Percentiles rank a stretch among this genome's conserved stretches.
Evolutionary conservation across 1,140 invertebrate genomes (phyloP).

Genomic region (Plutomurus gul): DNA sequence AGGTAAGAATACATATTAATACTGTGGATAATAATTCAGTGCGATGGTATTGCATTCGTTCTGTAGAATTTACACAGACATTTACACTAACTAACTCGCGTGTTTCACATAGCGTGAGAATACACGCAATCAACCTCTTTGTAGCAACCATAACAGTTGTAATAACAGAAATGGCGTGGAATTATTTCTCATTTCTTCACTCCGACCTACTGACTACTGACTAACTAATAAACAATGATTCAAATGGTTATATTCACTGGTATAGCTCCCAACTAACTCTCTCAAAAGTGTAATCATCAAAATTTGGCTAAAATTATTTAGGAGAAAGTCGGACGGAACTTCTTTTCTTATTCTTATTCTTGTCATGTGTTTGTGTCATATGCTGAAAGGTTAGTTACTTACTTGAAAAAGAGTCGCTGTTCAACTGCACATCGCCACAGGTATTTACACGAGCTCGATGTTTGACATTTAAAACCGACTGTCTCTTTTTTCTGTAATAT

Average conservation of each 20-base stretch:
- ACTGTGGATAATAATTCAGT: too few species aligned
- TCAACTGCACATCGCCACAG: slow-evolving; percentile 95
- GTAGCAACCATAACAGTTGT: neutral
- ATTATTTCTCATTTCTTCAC: neutral
- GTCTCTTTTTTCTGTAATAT: slow-evolving; percentile 90
- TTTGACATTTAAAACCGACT: slow-evolving; percentile 92
- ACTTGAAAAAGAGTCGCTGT: slow-evolving; percentile 97
- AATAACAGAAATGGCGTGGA: neutral
- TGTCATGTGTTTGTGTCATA: too few species aligned
- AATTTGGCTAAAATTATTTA: neutral
- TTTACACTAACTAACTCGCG: too few species aligned
- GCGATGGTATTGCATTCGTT: too few species aligned
- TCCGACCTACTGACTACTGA: neutral
- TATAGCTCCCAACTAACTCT: too few species aligned
- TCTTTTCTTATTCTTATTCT: neutral
- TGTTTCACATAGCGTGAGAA: neutral
- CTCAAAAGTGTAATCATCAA: too few species aligned
- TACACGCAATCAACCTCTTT: slow-evolving; percentile 9
- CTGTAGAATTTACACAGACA: too few species aligned
- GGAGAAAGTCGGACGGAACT: neutral
- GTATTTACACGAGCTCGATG: slow-evolving; percentile 85
- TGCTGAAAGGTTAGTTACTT: slow-evolving; percentile 61
- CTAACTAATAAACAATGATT: neutral
- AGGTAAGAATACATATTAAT: too few species aligned
- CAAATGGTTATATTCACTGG: too few species aligned